A percentile compares a stretch with the other conserved stretches of the same genome.
Conservation (phyloP, 92 coral and sea anemone genomes). For the Palythoa caribaeorum region DNA sequence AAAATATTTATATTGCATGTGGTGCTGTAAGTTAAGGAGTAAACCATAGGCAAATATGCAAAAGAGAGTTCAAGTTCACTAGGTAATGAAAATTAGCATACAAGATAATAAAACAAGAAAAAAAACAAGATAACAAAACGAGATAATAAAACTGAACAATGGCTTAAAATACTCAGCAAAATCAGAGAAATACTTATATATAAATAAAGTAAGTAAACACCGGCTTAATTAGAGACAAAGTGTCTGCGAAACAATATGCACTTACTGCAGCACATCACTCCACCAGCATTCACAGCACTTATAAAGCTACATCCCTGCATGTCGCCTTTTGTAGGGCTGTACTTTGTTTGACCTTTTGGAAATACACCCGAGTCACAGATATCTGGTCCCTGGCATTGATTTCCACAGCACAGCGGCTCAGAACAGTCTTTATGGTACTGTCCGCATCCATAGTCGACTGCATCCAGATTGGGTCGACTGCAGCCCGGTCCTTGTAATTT, state of each 20-base stretch:
- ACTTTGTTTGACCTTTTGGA: slow-evolving; percentile 56
- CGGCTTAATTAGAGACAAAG: neutral
- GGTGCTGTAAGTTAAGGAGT: too few species aligned
- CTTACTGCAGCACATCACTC: slow-evolving; percentile 86
- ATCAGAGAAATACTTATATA: too few species aligned
- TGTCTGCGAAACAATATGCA: neutral
- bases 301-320: slow-evolving; percentile 83
- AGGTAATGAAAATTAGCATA: too few species aligned
- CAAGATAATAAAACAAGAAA: too few species aligned
- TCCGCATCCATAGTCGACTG: slow-evolving; percentile 76
- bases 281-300: slow-evolving; percentile 67
- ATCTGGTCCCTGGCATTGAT: slow-evolving; percentile 79
- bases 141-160: too few species aligned
- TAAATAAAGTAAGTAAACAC: too few species aligned
- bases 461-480: slow-evolving; percentile 59
- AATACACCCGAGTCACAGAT: slow-evolving; percentile 79
- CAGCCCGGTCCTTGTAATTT: slow-evolving; percentile 72
- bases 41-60: too few species aligned
- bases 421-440: slow-evolving; percentile 82
- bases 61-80: too few species aligned
- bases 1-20: too few species aligned
- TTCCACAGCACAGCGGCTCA: slow-evolving; percentile 88
- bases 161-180: too few species aligned
- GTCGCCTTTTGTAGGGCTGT: slow-evolving; percentile 66
- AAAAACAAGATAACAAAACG: too few species aligned